phyloP scores from a whole-genome alignment of 2,113 vertebrate species.

The Zosterops lateralis region DNA sequence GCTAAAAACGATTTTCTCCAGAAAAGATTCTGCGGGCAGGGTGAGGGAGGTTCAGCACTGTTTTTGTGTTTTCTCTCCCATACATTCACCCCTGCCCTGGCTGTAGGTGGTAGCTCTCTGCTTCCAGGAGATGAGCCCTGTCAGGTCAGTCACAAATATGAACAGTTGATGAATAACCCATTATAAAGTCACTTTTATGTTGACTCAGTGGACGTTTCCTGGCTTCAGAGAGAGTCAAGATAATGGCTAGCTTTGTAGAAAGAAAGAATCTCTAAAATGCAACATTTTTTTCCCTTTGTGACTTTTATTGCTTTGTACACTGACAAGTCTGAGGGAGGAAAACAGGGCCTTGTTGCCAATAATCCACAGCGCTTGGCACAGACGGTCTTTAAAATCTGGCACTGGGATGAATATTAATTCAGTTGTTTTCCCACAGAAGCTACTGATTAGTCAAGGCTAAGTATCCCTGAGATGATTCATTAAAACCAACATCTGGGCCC shows the following conservation, averaged over 20 bases:
- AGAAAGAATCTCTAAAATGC: conserved; percentile 66
- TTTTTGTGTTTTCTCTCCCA: conserved; percentile 30
- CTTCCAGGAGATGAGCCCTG: conserved; percentile 54
- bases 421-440: conserved; percentile 78
- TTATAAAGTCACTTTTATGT: conserved; percentile 63
- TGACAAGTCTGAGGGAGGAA: conserved; percentile 69
- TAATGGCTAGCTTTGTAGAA: conserved; percentile 66
- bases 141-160: conserved; percentile 65
- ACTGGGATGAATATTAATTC: conserved; percentile 39
- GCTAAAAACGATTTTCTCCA: conserved; percentile 44
- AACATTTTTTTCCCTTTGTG: conserved; percentile 62
- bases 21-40: conserved; percentile 18
- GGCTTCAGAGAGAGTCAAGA: conserved; percentile 60
- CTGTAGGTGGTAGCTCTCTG: conserved; percentile 44
- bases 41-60: conserved; percentile 22
- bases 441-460: conserved; percentile 59
- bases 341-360: conserved; percentile 62
- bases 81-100: conserved; percentile 27
- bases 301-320: conserved; percentile 56
- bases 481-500: conserved; percentile 53
- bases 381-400: conserved; percentile 42
- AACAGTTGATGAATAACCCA: conserved; percentile 66
- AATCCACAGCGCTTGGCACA: conserved; percentile 62
- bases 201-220: conserved; percentile 66
- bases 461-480: conserved; percentile 59